Evolutionary conservation across 2,888 invertebrate species (phyloP).

Genomic region (Sipha maydis): DNA sequence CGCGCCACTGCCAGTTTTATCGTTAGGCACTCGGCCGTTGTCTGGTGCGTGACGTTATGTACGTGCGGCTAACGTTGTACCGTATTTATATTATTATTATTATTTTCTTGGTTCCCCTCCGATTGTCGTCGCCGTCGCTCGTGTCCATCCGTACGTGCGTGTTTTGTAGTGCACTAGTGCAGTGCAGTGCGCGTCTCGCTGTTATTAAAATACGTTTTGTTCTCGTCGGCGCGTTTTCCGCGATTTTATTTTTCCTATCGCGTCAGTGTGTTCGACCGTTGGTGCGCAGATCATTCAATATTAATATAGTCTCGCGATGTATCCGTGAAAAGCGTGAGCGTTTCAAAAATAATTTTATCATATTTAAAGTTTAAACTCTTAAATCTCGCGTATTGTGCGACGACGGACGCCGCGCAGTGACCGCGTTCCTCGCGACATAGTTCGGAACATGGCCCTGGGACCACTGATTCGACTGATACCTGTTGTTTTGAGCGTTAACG

Average conservation of each 20-base stretch:
- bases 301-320: not conserved
- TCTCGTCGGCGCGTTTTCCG: not conserved
- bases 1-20: slow-evolving; percentile 46
- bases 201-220: slow-evolving; percentile 6
- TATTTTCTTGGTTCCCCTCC: slow-evolving; percentile 42
- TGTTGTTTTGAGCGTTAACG: not conserved
- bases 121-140: slow-evolving; percentile 3
- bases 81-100: slow-evolving; percentile 39
- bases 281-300: not conserved
- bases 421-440: slow-evolving; percentile 34
- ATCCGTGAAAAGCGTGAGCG: not conserved
- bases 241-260: not conserved
- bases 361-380: not conserved
- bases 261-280: not conserved
- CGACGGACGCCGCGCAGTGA: slow-evolving; percentile 19
- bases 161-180: slow-evolving; percentile 22
- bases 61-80: slow-evolving; percentile 35
- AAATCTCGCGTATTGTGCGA: not conserved
- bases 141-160: not conserved
- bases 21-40: slow-evolving; percentile 50
- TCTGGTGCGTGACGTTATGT: slow-evolving; percentile 60
- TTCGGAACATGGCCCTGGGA: slow-evolving; percentile 44
- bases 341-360: not conserved
- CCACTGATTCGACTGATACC: not conserved
- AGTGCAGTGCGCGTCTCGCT: slow-evolving; percentile 38